Evolutionary conservation across 2,888 invertebrate species (phyloP).

Genomic region (Ophion slaviceki): DNA sequence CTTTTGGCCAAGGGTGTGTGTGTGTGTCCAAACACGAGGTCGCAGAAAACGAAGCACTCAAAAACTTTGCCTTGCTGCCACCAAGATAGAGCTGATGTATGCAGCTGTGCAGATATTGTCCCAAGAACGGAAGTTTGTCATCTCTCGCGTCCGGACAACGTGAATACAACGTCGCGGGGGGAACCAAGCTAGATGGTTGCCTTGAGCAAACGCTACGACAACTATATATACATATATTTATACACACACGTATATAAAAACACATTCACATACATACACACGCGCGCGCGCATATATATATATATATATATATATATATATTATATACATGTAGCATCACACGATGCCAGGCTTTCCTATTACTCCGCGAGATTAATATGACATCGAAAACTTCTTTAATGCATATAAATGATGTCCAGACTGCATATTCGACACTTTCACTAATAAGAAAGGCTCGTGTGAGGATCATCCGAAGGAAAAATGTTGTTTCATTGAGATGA

Average conservation of each 20-base stretch:
- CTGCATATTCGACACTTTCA: too few species aligned
- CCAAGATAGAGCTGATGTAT: slow-evolving; percentile 24
- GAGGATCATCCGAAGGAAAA: neutral
- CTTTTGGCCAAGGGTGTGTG: too few species aligned
- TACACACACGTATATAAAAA: slow-evolving; percentile 40
- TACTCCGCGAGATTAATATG: slow-evolving; percentile 40
- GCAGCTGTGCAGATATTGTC: slow-evolving; percentile 40
- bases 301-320: too few species aligned
- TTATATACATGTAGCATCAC: neutral
- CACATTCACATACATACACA: neutral
- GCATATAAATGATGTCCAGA: neutral
- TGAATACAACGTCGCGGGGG: slow-evolving; percentile 15
- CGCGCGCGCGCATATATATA: too few species aligned
- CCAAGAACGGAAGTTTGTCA: slow-evolving; percentile 28
- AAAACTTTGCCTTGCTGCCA: slow-evolving; percentile 29
- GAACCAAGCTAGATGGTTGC: neutral
- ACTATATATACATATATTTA: slow-evolving; percentile 32
- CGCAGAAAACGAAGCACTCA: neutral
- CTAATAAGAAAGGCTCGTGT: too few species aligned
- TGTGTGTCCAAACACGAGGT: neutral
- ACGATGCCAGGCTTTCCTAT: slow-evolving; percentile 53
- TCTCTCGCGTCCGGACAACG: slow-evolving; percentile 27
- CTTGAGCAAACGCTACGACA: slow-evolving; percentile 1
- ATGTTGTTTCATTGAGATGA: neutral
- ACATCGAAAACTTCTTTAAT: slow-evolving; percentile 40